Evolutionary conservation across 2,797 vertebrate species (phyloP).

Genomic region (Megalops cyprinoides): DNA sequence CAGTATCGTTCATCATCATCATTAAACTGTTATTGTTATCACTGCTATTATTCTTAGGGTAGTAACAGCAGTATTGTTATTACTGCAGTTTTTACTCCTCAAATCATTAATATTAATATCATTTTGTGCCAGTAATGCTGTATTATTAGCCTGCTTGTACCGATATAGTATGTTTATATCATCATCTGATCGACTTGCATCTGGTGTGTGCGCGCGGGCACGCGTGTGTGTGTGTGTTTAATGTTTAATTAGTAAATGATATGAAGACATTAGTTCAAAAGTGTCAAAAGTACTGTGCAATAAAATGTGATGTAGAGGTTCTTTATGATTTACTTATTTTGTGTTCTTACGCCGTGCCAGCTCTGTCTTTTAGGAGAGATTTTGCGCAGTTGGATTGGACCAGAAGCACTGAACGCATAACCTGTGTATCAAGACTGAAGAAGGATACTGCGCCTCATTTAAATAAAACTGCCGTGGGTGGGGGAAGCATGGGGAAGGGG

Average conservation of each 20-base stretch:
- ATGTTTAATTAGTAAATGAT: too few species aligned
- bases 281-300: background rate
- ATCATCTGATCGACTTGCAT: too few species aligned
- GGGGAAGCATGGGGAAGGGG: background rate
- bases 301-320: background rate
- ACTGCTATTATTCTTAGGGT: background rate
- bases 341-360: background rate
- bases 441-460: background rate
- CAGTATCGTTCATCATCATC: background rate
- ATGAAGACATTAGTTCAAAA: too few species aligned
- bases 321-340: background rate
- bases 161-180: too few species aligned
- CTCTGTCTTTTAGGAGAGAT: background rate
- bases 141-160: too few species aligned
- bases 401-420: background rate
- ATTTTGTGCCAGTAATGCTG: too few species aligned
- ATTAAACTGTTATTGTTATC: background rate
- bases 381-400: background rate
- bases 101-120: too few species aligned
- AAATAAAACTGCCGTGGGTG: background rate
- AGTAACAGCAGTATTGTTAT: background rate
- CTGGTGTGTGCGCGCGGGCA: too few species aligned
- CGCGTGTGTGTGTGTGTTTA: too few species aligned
- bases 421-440: background rate
- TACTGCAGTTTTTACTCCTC: background rate